Base-by-base conservation (phyloP, 2,113 vertebrate species). In the Notothenia rossii region DNA sequence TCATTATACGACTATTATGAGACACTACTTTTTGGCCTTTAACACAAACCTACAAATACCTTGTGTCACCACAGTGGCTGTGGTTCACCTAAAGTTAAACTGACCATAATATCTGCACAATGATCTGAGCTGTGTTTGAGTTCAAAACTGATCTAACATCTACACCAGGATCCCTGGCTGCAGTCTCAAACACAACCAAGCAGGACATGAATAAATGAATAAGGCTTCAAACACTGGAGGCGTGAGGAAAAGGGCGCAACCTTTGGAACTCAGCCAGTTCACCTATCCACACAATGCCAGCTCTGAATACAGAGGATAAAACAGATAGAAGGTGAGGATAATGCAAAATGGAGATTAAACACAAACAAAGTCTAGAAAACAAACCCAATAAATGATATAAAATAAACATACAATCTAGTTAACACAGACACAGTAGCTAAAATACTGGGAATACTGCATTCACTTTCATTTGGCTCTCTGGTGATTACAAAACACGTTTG, bases 201-300 rank as follows among this genome's bases (percentile, higher is more conserved):
- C 6, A 48, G 33, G 17, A 53, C 4, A 40, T 46, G 40, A 71
- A 72, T 76, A 51, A 68, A 73, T 49, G 40, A 68, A 72, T 56
- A 67, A 40, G 56, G 11, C 17, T 50, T 66, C 12, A 55, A 48
- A 72, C 0, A n/a, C 25, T 29, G 46, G 49, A 48, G 49, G 22
- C 7, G 22, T 20, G 43, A 74, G 63, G 69, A 45, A 40, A 1
- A 75, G 60, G 68, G 36, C 2, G 29, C 20, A 1, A 20, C 14
- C 62, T 75, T 72, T 72, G 48, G 55, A 45, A 2, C 17, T 3
- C 20, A 1, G 10, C 48, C 64, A 61, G 53, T 51, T 63, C 75
- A 69, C 75, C 69, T 18, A 49, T 72, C 54, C 55, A 29, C 40
- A 14, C 53, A n/a, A 18, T 6, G 18, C 29, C 7, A 22, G 25